phyloP scores from a whole-genome alignment of 1,140 invertebrate species.

The Helicorthomorpha holstii region DNA sequence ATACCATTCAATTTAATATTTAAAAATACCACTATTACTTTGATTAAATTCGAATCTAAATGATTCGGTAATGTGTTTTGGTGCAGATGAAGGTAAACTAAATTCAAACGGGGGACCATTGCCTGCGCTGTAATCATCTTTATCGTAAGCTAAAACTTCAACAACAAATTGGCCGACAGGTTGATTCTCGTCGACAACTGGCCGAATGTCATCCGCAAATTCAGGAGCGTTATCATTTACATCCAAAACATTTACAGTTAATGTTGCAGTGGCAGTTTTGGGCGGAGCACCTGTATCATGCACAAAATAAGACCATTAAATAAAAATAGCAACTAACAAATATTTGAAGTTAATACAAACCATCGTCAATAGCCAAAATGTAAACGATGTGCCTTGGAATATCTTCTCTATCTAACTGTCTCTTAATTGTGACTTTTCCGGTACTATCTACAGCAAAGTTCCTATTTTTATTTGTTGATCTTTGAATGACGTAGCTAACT shows the following conservation, averaged over 20 bases:
- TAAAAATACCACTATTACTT: neutral
- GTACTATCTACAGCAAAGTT: slow-evolving; percentile 1
- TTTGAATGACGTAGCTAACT: slow-evolving; percentile 10
- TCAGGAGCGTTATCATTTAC: slow-evolving; percentile 76
- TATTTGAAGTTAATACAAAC: slow-evolving; percentile 1
- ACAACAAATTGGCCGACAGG: slow-evolving; percentile 6
- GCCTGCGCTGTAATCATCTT: slow-evolving; percentile 43
- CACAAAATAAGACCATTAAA: neutral
- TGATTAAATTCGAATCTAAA: slow-evolving; percentile 38
- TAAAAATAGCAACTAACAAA: neutral
- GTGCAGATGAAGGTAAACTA: slow-evolving; percentile 43
- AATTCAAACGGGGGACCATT: slow-evolving; percentile 70
- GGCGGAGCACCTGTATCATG: neutral
- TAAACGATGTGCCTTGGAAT: neutral
- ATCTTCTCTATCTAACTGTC: slow-evolving; percentile 28
- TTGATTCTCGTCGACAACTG: slow-evolving; percentile 57
- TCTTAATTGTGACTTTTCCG: slow-evolving; percentile 11
- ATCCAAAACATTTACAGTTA: slow-evolving; percentile 46
- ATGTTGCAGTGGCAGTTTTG: slow-evolving; percentile 3
- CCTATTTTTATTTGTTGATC: slow-evolving; percentile 1
- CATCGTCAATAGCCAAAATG: slow-evolving; percentile 6
- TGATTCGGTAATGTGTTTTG: slow-evolving; percentile 44
- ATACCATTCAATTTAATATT: neutral
- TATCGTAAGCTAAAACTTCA: slow-evolving; percentile 47
- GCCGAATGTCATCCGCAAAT: slow-evolving; percentile 56